Evolutionary conservation across 2,113 vertebrate species (phyloP).

Genomic region (Drymodes brunneopygia): DNA sequence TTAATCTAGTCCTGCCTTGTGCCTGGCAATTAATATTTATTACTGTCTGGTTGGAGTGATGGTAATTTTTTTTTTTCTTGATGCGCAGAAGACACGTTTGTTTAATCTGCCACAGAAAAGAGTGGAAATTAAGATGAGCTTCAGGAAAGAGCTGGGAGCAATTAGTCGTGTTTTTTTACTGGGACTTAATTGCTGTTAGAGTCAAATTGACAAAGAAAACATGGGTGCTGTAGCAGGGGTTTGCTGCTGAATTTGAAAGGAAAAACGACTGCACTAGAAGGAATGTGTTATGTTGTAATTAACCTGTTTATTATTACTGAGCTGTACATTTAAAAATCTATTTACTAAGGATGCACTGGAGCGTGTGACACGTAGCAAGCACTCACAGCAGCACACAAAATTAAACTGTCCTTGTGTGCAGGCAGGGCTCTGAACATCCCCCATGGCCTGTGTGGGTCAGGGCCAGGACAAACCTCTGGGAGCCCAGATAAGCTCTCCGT

Average conservation of each 20-base stretch:
- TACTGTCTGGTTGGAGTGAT: neutral
- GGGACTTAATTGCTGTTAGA: constrained; percentile 28
- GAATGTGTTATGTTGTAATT: neutral
- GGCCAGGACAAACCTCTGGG: neutral
- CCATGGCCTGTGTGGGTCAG: accelerated
- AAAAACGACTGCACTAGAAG: neutral
- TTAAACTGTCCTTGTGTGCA: neutral
- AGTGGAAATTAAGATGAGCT: constrained; percentile 47
- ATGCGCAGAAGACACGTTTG: constrained; percentile 14
- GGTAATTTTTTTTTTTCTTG: neutral
- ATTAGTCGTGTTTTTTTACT: constrained; percentile 42
- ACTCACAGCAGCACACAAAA: neutral
- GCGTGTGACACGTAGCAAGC: neutral
- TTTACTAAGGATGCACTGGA: neutral
- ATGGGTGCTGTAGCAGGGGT: neutral
- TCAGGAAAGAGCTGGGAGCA: constrained; percentile 46
- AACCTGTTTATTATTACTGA: constrained; percentile 30
- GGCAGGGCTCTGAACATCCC: neutral
- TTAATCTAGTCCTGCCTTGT: neutral
- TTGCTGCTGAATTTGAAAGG: neutral
- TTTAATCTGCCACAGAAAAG: constrained; percentile 45
- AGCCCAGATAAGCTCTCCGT: neutral
- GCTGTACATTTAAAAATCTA: neutral
- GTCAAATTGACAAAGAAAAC: constrained; percentile 5
- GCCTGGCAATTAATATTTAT: constrained; percentile 31